Conservation (phyloP, 1,140 invertebrate species). For the Homalodisca vitripennis region DNA sequence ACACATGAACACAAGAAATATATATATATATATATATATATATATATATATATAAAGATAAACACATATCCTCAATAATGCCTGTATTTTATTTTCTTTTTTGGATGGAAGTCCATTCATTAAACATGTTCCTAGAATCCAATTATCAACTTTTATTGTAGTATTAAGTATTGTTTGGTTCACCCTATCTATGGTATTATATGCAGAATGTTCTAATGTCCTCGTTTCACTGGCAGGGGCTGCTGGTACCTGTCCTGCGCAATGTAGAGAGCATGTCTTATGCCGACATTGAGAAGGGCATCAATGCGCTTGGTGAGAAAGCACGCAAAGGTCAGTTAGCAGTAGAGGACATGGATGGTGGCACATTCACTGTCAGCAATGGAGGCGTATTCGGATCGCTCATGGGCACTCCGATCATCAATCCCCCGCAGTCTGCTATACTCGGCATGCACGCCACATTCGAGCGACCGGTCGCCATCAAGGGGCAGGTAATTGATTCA, state of each 20-base stretch:
- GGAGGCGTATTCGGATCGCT: constrained; percentile 98
- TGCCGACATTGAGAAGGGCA: constrained; percentile 92
- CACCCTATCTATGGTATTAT: too few relatives aligned
- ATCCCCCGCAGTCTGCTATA: constrained; percentile 99
- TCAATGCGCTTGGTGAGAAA: constrained; percentile 92
- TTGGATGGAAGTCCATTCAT: too few relatives aligned
- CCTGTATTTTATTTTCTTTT: too few relatives aligned
- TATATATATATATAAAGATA: too few relatives aligned
- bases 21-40: too few relatives aligned
- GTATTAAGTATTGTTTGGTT: too few relatives aligned
- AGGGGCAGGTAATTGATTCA: constrained; percentile 96
- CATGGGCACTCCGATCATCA: constrained; percentile 98
- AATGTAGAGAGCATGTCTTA: constrained; percentile 97
- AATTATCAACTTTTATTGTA: too few relatives aligned
- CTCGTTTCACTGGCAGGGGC: constrained; percentile 63
- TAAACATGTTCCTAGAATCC: too few relatives aligned
- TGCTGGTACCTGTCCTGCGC: constrained; percentile 96
- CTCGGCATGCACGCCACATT: constrained; percentile 99
- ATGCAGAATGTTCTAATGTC: neutral
- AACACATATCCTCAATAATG: too few relatives aligned
- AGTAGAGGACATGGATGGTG: constrained; percentile 99
- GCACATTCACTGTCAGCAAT: constrained; percentile 99
- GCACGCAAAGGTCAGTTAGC: constrained; percentile 83
- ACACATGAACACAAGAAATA: too few relatives aligned
- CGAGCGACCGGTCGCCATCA: constrained; percentile 89